Evolutionary conservation across 2,113 vertebrate species (phyloP).

Genomic region (Cyprinodon variegatus): DNA sequence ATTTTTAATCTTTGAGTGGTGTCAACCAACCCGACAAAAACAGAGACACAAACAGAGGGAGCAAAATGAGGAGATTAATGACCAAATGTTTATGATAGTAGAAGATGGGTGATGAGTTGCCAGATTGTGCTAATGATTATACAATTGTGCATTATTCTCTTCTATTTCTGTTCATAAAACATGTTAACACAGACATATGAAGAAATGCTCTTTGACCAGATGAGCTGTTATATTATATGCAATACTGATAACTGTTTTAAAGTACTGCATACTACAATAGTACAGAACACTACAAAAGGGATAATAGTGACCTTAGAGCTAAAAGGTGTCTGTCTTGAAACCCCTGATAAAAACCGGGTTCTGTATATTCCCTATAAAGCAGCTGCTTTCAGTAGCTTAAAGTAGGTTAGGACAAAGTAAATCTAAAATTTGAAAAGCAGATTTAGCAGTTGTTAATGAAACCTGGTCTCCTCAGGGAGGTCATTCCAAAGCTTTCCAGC

Average conservation of each 20-base stretch:
- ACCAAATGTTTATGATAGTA: conserved; percentile 26
- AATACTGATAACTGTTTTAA: background rate
- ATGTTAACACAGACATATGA: background rate
- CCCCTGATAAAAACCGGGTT: conserved; percentile 2
- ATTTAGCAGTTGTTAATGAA: conserved; percentile 47
- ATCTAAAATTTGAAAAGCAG: conserved; percentile 36
- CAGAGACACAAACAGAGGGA: conserved; percentile 34
- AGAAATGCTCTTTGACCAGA: background rate
- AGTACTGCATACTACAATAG: background rate
- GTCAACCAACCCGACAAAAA: conserved; percentile 32
- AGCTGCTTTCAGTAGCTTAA: conserved; percentile 6
- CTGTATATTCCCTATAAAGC: conserved; percentile 6
- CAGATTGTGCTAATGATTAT: conserved; percentile 11
- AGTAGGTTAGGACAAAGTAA: conserved; percentile 31
- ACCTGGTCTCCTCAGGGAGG: conserved; percentile 43
- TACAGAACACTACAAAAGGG: background rate
- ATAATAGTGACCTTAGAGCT: background rate
- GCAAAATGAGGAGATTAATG: conserved; percentile 43
- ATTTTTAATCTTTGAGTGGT: conserved; percentile 66
- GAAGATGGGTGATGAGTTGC: conserved; percentile 14
- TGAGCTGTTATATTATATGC: background rate
- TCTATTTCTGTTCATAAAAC: background rate
- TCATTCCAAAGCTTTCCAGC: conserved; percentile 41
- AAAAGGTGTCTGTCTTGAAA: background rate
- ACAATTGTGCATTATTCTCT: background rate